Conservation (phyloP, 2,113 vertebrate species). For the Passer montanus region DNA sequence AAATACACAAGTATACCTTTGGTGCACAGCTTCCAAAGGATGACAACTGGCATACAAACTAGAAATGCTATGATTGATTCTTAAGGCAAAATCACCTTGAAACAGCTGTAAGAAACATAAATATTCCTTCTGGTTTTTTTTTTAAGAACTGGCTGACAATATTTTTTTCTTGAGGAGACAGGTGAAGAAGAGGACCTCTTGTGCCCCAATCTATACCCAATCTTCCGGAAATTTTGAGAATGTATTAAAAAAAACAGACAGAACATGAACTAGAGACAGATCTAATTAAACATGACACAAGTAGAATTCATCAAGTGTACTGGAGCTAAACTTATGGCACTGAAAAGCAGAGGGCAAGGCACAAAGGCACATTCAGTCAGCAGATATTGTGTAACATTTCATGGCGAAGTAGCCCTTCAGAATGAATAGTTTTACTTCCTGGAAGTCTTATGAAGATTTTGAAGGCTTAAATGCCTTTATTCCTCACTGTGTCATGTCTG, state of each 20-base stretch:
- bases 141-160: background rate
- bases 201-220: background rate
- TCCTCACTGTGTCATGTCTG: background rate
- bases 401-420: background rate
- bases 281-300: slow-evolving; percentile 40
- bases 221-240: background rate
- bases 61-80: background rate
- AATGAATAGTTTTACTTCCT: slow-evolving; percentile 33
- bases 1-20: background rate
- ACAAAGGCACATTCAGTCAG: slow-evolving; percentile 55
- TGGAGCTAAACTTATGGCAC: slow-evolving; percentile 10
- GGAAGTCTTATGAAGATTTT: background rate
- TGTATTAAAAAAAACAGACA: background rate
- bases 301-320: slow-evolving; percentile 19
- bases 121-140: background rate
- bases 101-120: background rate
- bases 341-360: slow-evolving; percentile 25
- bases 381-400: slow-evolving; percentile 4
- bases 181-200: background rate
- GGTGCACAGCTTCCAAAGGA: background rate
- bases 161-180: background rate
- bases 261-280: background rate
- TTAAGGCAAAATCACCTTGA: background rate
- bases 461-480: slow-evolving; percentile 16
- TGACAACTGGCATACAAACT: background rate